Evolutionary conservation across 2,888 invertebrate genomes (phyloP).

Genomic region (Rhagonycha fulva): DNA sequence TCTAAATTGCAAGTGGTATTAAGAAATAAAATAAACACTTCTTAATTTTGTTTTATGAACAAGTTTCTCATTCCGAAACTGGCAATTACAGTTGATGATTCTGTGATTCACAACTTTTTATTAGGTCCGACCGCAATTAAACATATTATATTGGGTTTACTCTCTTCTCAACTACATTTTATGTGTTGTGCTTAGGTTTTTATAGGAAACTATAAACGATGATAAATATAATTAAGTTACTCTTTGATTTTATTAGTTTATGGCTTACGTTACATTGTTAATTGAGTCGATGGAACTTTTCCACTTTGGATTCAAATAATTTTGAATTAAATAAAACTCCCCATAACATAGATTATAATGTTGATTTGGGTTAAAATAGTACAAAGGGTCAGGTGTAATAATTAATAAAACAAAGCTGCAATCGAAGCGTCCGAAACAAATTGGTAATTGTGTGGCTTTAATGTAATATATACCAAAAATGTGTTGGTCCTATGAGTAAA

Average conservation of each 20-base stretch:
- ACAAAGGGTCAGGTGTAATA: conserved; percentile 24
- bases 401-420: conserved; percentile 26
- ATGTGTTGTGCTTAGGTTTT: conserved; percentile 39
- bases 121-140: conserved; percentile 31
- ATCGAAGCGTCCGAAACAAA: conserved; percentile 22
- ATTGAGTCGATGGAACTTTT: conserved; percentile 29
- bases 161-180: conserved; percentile 34
- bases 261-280: conserved; percentile 41
- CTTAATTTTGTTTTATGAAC: conserved; percentile 45
- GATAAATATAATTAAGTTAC: conserved; percentile 52
- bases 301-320: conserved; percentile 3
- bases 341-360: conserved; percentile 1
- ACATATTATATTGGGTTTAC: conserved; percentile 31
- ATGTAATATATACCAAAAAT: conserved; percentile 38
- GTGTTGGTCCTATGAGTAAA: conserved; percentile 35
- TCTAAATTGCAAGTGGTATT: conserved; percentile 40
- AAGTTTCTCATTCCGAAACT: conserved; percentile 46
- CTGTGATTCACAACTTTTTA: conserved; percentile 41
- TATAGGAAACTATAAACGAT: conserved; percentile 46
- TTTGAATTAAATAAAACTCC: not conserved
- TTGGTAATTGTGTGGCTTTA: conserved; percentile 25
- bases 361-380: conserved; percentile 24
- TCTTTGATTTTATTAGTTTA: conserved; percentile 50
- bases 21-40: conserved; percentile 53
- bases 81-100: conserved; percentile 54